Conservation (phyloP, 2,113 vertebrate species). For the Balaeniceps rex region DNA sequence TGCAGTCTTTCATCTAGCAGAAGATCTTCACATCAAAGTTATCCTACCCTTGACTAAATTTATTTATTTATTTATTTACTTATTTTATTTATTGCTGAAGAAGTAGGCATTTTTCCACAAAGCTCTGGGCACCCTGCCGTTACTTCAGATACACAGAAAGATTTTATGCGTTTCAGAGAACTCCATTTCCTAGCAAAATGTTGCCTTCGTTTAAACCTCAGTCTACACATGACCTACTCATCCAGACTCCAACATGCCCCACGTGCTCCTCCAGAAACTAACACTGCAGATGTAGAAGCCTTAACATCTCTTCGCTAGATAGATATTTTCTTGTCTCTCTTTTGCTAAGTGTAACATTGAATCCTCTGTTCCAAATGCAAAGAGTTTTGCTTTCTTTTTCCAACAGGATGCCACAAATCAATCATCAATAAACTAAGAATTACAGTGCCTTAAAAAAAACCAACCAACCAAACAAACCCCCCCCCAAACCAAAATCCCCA, state of each 20-base stretch:
- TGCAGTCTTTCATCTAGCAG: conserved; percentile 41
- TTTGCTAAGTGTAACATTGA: background rate
- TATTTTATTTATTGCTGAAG: conserved; percentile 15
- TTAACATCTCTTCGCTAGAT: background rate
- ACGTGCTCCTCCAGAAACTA: background rate
- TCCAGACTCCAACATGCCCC: background rate
- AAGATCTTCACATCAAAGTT: conserved; percentile 53
- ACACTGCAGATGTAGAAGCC: background rate
- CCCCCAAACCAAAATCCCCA: background rate
- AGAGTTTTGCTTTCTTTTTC: background rate
- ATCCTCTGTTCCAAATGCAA: background rate
- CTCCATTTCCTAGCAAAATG: background rate
- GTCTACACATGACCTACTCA: background rate
- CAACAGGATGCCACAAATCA: background rate
- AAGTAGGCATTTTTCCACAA: background rate
- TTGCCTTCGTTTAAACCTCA: background rate
- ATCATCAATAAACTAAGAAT: background rate
- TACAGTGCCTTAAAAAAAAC: background rate
- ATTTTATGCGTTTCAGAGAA: background rate
- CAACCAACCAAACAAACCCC: background rate
- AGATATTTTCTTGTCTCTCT: background rate
- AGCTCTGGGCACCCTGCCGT: conserved; percentile 1
- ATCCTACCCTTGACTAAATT: background rate
- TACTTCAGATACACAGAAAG: background rate
- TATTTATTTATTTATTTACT: background rate